Evolutionary conservation across 2,888 invertebrate genomes (phyloP), one percentile per base, ranked within the genome.

Genomic region (Pseudococcus jackbeardsleyi): DNA sequence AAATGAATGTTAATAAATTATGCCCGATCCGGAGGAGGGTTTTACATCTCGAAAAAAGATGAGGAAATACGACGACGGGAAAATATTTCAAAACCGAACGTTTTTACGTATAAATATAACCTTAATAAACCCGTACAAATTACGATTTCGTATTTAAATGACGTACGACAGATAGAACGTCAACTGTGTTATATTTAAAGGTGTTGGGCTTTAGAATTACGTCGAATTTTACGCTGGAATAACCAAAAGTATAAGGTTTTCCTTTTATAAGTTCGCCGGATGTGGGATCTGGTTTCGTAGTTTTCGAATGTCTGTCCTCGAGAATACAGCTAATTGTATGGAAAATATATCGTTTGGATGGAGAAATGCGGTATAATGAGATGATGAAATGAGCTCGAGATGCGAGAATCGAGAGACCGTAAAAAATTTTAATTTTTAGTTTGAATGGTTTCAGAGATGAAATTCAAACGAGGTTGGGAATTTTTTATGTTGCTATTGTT

Each of bases 1-100:
- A 46, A 82, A 82, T 46, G 46, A 82, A 82, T 82, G 79, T 82
- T 46, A 42, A 82, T 46, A 82, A 82, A 46, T 82, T 82, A 82
- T 5, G 11, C 46, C 9, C 11, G 46, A 19, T 64, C 8, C 22
- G 59, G 17, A 15, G 17, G 59, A 11, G 22, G n/a, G n/a, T 79
- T 82, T 82, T 82, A 19, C 79, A 19, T 79, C 26, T 72, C 72
- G 15, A 33, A 15, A 6, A 72, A 72, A 64, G 22, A 64, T 11
- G 22, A 64, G 64, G 22, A 64, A 64, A 64, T 9, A 64, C 15
- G 64, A 9, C 33, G 33, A 33, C 33, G 72, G 0, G 72, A 0
- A 17, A 39, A 72, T 72, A 72, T 72, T 72, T 33, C 72, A 26
- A 72, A 72, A 72, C 72, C 33, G 33, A 72, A 72, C 33, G 17